These are phyloP conservation scores for Cyaniris semiargus DNA, from an alignment of 2,888 invertebrate species.

Conservation along the genomic window DNA sequence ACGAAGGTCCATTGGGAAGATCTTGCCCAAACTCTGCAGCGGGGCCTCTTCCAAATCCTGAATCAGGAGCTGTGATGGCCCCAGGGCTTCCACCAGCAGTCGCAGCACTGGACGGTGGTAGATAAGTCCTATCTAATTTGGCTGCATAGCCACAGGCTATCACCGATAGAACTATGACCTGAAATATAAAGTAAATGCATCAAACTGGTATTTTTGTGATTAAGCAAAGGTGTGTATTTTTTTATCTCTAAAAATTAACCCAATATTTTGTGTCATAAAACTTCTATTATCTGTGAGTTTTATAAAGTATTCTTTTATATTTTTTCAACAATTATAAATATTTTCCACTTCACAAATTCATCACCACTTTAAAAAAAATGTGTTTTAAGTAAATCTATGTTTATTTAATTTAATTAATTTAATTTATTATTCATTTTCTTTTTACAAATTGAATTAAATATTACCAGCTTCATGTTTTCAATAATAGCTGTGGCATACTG, in stretches of 20 bases:
- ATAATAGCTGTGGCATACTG: conserved; percentile 50
- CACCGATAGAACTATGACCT: conserved; percentile 54
- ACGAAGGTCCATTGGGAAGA: background rate
- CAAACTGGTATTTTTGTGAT: background rate
- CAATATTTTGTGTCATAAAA: background rate
- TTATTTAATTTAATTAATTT: background rate
- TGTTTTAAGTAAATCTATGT: background rate
- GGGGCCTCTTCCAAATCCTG: conserved; percentile 32
- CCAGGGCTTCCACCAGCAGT: conserved; percentile 71
- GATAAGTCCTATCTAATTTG: conserved; percentile 70
- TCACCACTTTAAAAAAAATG: background rate
- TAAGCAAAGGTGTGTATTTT: too few relatives aligned
- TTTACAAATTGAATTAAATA: background rate
- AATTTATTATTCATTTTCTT: background rate
- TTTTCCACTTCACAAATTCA: background rate
- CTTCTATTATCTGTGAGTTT: background rate
- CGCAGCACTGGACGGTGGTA: conserved; percentile 67
- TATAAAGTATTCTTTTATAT: background rate
- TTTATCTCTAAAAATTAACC: too few relatives aligned
- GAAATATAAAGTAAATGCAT: background rate
- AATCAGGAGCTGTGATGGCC: conserved; percentile 58
- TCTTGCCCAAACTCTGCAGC: conserved; percentile 21
- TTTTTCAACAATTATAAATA: background rate
- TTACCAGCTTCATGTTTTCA: conserved; percentile 71
- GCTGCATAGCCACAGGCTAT: conserved; percentile 68